These are phyloP conservation scores for Gisinianus flammeolus DNA, from an alignment of 2,888 invertebrate species.

Conservation along the genomic window DNA sequence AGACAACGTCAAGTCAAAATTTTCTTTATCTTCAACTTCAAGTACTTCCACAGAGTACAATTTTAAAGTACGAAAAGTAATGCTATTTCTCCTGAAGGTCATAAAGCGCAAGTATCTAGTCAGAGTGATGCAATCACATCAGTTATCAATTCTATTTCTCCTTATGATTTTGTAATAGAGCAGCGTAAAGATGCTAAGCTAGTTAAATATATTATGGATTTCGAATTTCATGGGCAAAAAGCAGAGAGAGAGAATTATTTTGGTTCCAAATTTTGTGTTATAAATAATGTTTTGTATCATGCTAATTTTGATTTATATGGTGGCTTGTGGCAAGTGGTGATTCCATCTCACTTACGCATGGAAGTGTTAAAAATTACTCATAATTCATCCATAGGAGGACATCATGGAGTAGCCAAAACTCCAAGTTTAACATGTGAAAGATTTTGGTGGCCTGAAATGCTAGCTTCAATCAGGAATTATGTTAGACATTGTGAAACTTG, in stretches of 20 bases:
- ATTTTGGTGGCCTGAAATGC: conserved; percentile 31
- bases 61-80: background rate
- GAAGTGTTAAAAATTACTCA: background rate
- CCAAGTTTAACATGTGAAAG: background rate
- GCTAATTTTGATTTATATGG: background rate
- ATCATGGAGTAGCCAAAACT: conserved; percentile 5
- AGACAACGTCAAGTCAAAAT: background rate
- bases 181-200: background rate
- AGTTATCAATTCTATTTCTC: background rate
- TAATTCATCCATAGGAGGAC: background rate
- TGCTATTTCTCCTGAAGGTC: background rate
- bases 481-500: conserved; percentile 16
- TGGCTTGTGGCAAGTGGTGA: background rate
- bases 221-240: background rate
- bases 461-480: background rate
- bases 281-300: conserved; percentile 2
- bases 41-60: background rate
- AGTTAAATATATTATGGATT: background rate
- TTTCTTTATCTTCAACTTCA: background rate
- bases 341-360: background rate
- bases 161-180: background rate
- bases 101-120: background rate
- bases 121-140: background rate
- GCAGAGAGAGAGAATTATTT: background rate
- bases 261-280: background rate